Conservation (phyloP, 1,140 invertebrate genomes). For the Brachionus manjavacas region DNA sequence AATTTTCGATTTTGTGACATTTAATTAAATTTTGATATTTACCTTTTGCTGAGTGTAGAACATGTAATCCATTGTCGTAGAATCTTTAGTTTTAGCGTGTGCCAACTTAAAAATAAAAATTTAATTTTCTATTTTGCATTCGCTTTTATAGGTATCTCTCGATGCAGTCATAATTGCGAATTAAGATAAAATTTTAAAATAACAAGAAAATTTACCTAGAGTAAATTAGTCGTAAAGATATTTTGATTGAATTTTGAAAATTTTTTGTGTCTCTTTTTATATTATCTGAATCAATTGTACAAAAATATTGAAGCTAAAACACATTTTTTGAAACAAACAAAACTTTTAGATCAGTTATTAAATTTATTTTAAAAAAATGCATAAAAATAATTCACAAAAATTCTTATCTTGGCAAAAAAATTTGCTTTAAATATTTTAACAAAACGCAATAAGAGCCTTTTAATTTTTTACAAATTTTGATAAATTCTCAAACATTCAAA, state of each 20-base stretch:
- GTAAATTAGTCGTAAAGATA: neutral
- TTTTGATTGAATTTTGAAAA: neutral
- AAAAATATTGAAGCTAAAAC: neutral
- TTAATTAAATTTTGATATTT: neutral
- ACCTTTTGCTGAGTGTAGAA: neutral
- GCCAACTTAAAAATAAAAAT: neutral
- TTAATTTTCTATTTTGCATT: neutral
- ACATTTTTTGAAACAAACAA: neutral
- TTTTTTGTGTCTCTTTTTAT: neutral
- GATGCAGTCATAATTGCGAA: neutral
- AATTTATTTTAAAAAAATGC: neutral
- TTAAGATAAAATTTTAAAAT: neutral
- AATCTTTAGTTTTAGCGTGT: neutral
- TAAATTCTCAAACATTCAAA: neutral
- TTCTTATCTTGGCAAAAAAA: constrained; percentile 2
- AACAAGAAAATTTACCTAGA: neutral
- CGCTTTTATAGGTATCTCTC: neutral
- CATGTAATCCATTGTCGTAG: constrained; percentile 1
- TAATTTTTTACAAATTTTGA: neutral
- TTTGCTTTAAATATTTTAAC: neutral
- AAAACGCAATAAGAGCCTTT: neutral
- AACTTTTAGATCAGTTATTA: neutral
- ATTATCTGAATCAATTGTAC: neutral
- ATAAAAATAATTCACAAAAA: neutral
- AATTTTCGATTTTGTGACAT: no score